Evolutionary conservation across 2,888 invertebrate genomes (phyloP).

Genomic region (Drosophila ezoana): DNA sequence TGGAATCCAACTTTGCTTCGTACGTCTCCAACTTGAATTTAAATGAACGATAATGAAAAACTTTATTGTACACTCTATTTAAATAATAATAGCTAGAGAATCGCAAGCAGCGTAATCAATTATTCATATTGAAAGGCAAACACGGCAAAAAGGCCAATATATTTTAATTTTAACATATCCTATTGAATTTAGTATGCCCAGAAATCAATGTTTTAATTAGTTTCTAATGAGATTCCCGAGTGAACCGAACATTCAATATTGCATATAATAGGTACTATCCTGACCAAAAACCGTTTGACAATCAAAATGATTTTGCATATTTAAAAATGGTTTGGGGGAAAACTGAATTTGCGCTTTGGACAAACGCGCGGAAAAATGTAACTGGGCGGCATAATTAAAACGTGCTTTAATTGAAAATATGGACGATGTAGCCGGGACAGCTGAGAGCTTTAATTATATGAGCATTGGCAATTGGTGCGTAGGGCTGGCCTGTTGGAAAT

Average conservation of each 20-base stretch:
- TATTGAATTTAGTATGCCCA: not conserved
- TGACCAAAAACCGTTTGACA: slow-evolving; percentile 32
- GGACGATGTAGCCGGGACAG: slow-evolving; percentile 4
- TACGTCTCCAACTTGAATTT: no score
- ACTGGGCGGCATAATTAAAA: slow-evolving; percentile 38
- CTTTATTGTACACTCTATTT: no score
- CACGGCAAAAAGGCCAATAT: no score
- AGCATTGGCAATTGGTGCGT: not conserved
- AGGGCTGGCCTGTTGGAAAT: slow-evolving; percentile 7
- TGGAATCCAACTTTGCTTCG: no score
- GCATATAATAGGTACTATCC: slow-evolving; percentile 27
- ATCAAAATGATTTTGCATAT: slow-evolving; percentile 52
- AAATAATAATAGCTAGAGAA: not conserved
- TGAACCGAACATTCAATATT: slow-evolving; percentile 15
- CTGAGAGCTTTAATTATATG: slow-evolving; percentile 48
- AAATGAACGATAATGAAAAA: no score
- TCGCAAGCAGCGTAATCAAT: not conserved
- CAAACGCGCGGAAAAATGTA: slow-evolving; percentile 22
- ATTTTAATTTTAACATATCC: not conserved
- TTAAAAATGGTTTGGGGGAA: slow-evolving; percentile 32
- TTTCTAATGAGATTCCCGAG: slow-evolving; percentile 40
- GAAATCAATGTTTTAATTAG: slow-evolving; percentile 44
- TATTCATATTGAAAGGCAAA: slow-evolving; percentile 3
- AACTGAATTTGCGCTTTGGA: slow-evolving; percentile 19
- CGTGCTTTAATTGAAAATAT: slow-evolving; percentile 49